Base-by-base conservation (phyloP, 1,140 invertebrate genomes). In the Coptotermes formosanus region DNA sequence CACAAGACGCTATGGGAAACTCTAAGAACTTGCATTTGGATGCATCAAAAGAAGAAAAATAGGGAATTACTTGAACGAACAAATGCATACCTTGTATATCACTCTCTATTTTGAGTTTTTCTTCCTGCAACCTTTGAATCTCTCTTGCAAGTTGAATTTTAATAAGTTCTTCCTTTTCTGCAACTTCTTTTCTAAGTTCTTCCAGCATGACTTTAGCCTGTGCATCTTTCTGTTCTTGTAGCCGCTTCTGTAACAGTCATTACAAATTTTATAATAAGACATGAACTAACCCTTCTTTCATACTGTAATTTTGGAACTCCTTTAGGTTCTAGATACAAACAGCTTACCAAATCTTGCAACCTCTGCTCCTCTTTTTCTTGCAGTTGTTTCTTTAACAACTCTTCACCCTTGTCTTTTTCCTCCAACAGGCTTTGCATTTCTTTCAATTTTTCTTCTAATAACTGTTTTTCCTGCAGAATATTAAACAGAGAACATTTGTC, bases 391-490 rank as follows among this genome's bases (percentile, higher is more conserved):
- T 92, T 91, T 4, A 93, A 87, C 86, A 92, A 91, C 48, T 86
- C 85, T 6, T 92, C 85, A 48, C 91, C 91, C 82, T 90, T 87
- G 48, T 90, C 87, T 48, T 92, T 90, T 44, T 90, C 87, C 11
- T 89, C 88, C 81, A 92, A 90, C 75, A 92, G 89, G 32, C 87
- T 88, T 86, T 93, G 90, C 12, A 93, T 88, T 83, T 92, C 91
- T 7, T 75, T 75, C n/a, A 75, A 75, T 8, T 75, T 75, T 85
- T 90, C 88, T 86, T 91, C 92, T 59, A 92, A 89, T 25, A 91
- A 89, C 83, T 89, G 89, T 86, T 93, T 91, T 64, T 92, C 92
- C 75, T 92, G 89, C 75, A 93, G 92, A 88, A 93, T 91, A 30
- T 83, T 85, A 75, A 30, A 75, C 52, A 55, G 19, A 16, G 19